These are phyloP conservation scores for Cacatua alba DNA, from an alignment of 2,113 vertebrate genomes.

Conservation along the genomic window DNA sequence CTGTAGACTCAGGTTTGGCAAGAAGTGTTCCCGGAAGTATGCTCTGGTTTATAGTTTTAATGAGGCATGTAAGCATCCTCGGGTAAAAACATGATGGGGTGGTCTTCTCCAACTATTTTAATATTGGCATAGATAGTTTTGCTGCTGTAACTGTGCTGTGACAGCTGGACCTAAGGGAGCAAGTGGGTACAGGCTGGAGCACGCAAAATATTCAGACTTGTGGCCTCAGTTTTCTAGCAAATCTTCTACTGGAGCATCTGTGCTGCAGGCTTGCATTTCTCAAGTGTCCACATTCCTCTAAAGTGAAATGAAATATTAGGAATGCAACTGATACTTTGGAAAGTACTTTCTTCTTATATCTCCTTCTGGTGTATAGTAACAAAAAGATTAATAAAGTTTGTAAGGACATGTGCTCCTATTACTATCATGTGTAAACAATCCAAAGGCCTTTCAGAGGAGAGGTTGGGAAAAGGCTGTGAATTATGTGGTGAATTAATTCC, in stretches of 20 bases:
- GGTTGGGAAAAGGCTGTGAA: constrained; percentile 12
- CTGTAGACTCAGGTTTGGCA: background rate
- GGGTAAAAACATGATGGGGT: background rate
- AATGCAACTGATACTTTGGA: constrained; percentile 25
- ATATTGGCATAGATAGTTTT: background rate
- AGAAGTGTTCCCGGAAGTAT: background rate
- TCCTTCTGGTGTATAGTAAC: constrained; percentile 18
- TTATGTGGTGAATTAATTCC: constrained; percentile 43
- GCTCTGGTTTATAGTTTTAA: background rate
- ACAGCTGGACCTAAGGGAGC: constrained; percentile 33
- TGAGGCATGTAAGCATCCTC: background rate
- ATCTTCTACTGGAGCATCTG: constrained; percentile 33
- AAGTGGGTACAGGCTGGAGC: constrained; percentile 38
- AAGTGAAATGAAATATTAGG: constrained; percentile 40
- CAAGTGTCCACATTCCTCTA: constrained; percentile 21
- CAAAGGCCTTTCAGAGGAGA: constrained; percentile 1
- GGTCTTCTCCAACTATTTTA: background rate
- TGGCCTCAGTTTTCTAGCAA: background rate
- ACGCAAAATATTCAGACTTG: background rate
- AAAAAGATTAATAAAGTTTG: constrained; percentile 17
- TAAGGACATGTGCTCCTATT: constrained; percentile 3
- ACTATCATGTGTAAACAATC: constrained; percentile 1
- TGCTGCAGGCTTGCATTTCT: constrained; percentile 31
- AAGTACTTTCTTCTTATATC: constrained; percentile 36
- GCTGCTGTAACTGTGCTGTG: background rate